Percentiles rank a stretch among this genome's conserved stretches.
These are phyloP conservation scores for Drosophila histrio DNA, from an alignment of 2,888 invertebrate species.

Conservation along the genomic window DNA sequence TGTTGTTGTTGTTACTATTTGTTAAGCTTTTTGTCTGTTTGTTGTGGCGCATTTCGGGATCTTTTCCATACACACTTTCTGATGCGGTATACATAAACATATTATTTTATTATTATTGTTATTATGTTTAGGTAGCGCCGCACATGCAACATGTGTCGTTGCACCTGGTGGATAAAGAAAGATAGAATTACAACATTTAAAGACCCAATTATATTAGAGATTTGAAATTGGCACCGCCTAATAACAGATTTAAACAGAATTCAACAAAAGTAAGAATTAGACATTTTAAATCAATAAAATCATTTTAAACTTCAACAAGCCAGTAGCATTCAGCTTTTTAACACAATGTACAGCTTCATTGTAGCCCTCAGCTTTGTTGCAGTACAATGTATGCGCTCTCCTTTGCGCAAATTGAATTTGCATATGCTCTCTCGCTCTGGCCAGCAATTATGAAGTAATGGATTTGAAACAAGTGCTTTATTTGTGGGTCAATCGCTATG, in stretches of 20 bases:
- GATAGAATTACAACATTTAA: neutral
- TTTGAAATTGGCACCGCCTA: neutral
- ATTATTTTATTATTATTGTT: slow-evolving; percentile 29
- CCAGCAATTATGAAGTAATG: no score
- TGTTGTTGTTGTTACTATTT: slow-evolving; percentile 31
- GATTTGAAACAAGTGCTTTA: no score
- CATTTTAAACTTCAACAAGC: no score
- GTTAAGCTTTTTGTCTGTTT: slow-evolving; percentile 39
- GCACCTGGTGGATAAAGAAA: slow-evolving; percentile 39
- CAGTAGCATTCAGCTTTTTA: no score
- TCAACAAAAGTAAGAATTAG: neutral
- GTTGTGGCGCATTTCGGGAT: slow-evolving; percentile 46
- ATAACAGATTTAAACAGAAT: neutral
- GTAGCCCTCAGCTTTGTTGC: no score
- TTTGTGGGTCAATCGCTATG: no score
- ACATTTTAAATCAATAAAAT: no score
- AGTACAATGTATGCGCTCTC: no score
- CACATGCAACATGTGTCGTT: slow-evolving; percentile 30
- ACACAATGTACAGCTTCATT: no score
- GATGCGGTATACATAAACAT: slow-evolving; percentile 49
- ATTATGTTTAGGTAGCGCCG: slow-evolving; percentile 9
- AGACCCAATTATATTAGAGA: neutral
- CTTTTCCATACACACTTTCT: slow-evolving; percentile 45
- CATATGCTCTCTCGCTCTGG: no score
- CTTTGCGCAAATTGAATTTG: no score